Percentiles rank a stretch among this genome's conserved stretches.
Evolutionary conservation across 2,888 invertebrate genomes (phyloP).

Genomic region (Bembecia ichneumoniformis): DNA sequence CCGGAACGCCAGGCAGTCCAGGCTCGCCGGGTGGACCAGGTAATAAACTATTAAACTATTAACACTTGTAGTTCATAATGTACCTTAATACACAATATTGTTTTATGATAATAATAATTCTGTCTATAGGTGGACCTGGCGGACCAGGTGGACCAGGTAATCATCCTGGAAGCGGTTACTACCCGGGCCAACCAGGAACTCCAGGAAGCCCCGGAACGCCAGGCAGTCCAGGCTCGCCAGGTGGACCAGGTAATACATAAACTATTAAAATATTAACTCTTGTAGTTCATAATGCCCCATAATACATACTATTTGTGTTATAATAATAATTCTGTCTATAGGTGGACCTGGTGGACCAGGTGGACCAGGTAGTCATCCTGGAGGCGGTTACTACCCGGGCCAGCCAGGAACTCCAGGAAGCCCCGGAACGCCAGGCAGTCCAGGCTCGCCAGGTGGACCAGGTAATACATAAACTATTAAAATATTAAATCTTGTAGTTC

Average conservation of each 20-base stretch:
- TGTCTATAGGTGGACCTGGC: constrained; percentile 24
- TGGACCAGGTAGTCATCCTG: constrained; percentile 1
- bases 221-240: constrained; percentile 16
- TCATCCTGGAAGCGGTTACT: constrained; percentile 13
- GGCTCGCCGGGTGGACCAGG: constrained; percentile 3
- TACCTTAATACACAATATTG: too few relatives aligned
- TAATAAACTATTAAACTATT: background rate
- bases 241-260: constrained; percentile 7
- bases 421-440: background rate
- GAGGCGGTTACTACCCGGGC: background rate
- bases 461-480: too few relatives aligned
- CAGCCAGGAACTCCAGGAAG: background rate
- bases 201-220: constrained; percentile 9
- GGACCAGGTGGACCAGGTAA: constrained; percentile 12
- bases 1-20: constrained; percentile 9
- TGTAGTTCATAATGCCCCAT: too few relatives aligned
- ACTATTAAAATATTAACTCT: background rate
- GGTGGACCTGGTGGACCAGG: constrained; percentile 1
- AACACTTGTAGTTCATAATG: too few relatives aligned
- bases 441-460: background rate
- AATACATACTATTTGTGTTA: too few relatives aligned
- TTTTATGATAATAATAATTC: too few relatives aligned
- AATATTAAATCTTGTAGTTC: too few relatives aligned
- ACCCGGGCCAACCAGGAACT: constrained; percentile 9
- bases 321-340: too few relatives aligned